Evolutionary conservation across 2,888 invertebrate species (phyloP).

Genomic region (Amorpha juglandis): DNA sequence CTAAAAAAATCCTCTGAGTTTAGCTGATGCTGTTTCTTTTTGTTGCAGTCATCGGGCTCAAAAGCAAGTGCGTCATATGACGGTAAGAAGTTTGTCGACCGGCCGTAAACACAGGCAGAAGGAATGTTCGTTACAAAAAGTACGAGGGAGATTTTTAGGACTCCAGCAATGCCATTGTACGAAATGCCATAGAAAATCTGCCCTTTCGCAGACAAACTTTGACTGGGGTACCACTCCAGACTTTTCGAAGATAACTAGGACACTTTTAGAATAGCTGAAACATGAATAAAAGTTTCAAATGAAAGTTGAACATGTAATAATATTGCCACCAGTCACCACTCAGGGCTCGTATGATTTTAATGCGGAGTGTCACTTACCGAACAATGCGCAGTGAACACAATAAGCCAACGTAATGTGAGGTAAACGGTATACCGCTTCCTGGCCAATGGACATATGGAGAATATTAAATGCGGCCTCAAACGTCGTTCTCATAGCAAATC

Average conservation of each 20-base stretch:
- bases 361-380: constrained; percentile 58
- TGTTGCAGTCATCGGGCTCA: neutral
- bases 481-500: constrained; percentile 39
- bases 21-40: neutral
- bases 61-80: neutral
- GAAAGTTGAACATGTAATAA: constrained; percentile 39
- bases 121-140: too few species aligned
- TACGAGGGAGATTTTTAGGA: too few species aligned
- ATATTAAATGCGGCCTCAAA: constrained; percentile 64
- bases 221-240: too few species aligned
- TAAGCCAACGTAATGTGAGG: constrained; percentile 71
- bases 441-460: constrained; percentile 56
- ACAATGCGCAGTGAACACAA: constrained; percentile 71
- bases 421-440: constrained; percentile 74
- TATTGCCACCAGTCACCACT: constrained; percentile 40
- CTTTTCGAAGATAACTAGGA: too few species aligned
- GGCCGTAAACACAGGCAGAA: too few species aligned
- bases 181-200: too few species aligned
- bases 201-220: too few species aligned
- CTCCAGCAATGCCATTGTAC: neutral
- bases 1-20: neutral
- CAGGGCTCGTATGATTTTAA: constrained; percentile 54
- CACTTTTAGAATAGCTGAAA: neutral
- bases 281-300: constrained; percentile 31
- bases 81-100: neutral